phyloP scores from a whole-genome alignment of 1,140 invertebrate species.

The Melanaphis sacchari region DNA sequence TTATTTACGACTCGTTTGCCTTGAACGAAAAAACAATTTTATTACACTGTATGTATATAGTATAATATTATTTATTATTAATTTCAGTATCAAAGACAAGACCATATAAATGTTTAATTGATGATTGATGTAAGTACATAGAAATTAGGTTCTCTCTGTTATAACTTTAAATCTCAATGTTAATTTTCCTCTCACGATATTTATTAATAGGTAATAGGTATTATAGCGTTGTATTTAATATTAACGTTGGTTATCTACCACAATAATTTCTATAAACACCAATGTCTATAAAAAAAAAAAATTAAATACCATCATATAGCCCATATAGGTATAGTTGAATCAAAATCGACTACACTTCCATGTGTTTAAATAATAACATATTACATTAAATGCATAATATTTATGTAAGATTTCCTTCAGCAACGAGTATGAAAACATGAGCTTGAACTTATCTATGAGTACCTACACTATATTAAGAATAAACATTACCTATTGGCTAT shows the following conservation, averaged over 20 bases:
- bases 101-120: conserved; percentile 1
- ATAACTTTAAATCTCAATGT: background rate
- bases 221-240: background rate
- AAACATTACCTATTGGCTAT: background rate
- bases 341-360: background rate
- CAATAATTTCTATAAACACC: background rate
- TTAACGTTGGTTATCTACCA: background rate
- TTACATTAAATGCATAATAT: background rate
- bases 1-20: conserved; percentile 28
- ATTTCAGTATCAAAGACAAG: background rate
- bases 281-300: background rate
- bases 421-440: background rate
- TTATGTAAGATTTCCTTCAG: background rate
- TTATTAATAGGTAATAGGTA: background rate
- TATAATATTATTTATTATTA: conserved; percentile 7
- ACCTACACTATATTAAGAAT: background rate
- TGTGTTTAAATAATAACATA: background rate
- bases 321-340: background rate
- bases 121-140: background rate
- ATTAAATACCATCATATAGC: too few relatives aligned
- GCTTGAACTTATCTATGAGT: too few relatives aligned
- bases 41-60: background rate
- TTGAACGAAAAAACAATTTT: background rate
- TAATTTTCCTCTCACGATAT: background rate
- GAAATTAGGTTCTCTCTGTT: background rate